These are phyloP conservation scores for Tethya wilhelma DNA, from an alignment of 37 sponge, comb jelly and placozoan species.

Conservation along the genomic window DNA sequence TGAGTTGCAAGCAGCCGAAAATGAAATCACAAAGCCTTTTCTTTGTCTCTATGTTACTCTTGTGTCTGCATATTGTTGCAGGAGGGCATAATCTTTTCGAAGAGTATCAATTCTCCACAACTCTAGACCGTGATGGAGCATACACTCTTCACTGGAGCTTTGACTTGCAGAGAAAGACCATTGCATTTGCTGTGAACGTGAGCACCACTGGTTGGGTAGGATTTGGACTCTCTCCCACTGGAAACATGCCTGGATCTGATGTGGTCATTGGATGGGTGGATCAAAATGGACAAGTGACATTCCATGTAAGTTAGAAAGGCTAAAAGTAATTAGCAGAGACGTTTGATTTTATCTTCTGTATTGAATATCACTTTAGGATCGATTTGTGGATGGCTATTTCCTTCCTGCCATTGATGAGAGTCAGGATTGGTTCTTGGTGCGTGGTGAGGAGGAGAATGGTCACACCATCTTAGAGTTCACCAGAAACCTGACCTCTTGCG, in stretches of 20 bases:
- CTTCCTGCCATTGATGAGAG: constrained; percentile 35
- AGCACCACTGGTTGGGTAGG: too few relatives aligned
- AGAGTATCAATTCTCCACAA: background rate
- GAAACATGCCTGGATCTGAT: constrained; percentile 66
- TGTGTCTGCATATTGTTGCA: background rate
- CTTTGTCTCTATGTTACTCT: too few relatives aligned
- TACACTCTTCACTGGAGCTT: constrained; percentile 57
- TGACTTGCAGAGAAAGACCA: constrained; percentile 1
- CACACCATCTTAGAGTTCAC: constrained; percentile 66
- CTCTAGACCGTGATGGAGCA: background rate
- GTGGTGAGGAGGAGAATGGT: constrained; percentile 54
- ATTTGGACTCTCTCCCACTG: constrained; percentile 66
- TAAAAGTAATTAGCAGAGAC: background rate
- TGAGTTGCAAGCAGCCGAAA: too few relatives aligned
- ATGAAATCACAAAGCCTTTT: too few relatives aligned
- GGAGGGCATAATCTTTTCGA: background rate
- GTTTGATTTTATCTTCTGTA: background rate
- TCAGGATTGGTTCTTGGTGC: constrained; percentile 44
- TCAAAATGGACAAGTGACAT: background rate
- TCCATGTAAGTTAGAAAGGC: constrained; percentile 11
- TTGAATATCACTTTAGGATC: constrained; percentile 34
- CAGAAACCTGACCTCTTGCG: constrained; percentile 49
- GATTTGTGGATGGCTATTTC: constrained; percentile 20
- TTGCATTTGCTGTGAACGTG: too few relatives aligned
- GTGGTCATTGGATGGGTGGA: constrained; percentile 72